Base-by-base conservation (phyloP, 2,113 vertebrate species). In the Sisor rabdophorus region DNA sequence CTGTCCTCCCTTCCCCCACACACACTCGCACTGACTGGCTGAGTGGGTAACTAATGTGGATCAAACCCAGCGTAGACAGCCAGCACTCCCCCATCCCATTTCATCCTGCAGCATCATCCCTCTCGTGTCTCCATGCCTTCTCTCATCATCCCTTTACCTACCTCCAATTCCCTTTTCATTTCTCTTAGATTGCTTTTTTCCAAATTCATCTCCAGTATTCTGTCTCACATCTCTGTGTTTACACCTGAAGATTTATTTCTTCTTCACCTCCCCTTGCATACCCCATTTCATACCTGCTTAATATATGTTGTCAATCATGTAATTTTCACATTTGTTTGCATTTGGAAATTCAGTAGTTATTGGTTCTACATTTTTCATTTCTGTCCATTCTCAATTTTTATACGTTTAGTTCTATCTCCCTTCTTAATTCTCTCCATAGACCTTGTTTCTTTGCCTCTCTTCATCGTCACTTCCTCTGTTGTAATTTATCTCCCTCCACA, bases 401-500 rank as follows among this genome's bases (percentile, higher is more conserved):
- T 76, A 24, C 3, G 30, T 76, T 28, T 7, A 40, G 40, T 67
- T 44, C 32, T 0, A 16, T 61, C 64, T 65, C 12, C n/a, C 30
- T 54, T 76, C 32, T 17, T 56, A 20, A 58, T 26, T 70, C n/a
- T 47, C 28, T 16, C 20, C 54, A 69, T 19, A 47, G 52, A 24
- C 24, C 47, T 16, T 19, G 32, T 79, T 71, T 81, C 76, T 30
- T 71, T 79, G 63, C 24, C 30, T 48, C n/a, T 61, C 56, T 79
- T 85, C 78, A 79, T 65, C 73, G 55, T 30, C 64, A 47, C 65
- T 44, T 44, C 48, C 44, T 76, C 77, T 77, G 78, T 76, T 61
- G 0, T 77, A 84, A 86, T 85, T 79, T 80, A 82, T 64, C 60
- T 82, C 76, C 74, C 80, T 84, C 86, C 85, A 71, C 76, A 86